A percentile compares a stretch with the other conserved stretches of the same genome.
Conservation (phyloP, 2,888 invertebrate genomes). For the Drosophila putrida region DNA sequence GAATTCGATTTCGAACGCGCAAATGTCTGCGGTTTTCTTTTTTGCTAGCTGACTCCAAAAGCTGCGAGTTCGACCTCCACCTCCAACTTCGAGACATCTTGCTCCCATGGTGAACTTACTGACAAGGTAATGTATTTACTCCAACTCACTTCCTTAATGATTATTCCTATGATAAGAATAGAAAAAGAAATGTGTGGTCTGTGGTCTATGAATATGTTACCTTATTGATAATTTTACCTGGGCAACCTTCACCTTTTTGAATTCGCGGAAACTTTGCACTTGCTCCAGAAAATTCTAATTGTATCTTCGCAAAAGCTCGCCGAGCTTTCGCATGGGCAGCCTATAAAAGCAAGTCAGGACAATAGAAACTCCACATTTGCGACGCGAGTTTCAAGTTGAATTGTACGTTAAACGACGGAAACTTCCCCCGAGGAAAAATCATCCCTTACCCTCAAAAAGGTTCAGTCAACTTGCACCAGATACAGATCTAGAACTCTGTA, state of each 20-base stretch:
- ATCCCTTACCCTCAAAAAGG: conserved; percentile 50
- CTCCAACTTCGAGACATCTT: conserved; percentile 10
- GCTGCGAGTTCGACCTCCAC: conserved; percentile 29
- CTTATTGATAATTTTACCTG: too few relatives aligned
- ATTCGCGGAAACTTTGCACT: background rate
- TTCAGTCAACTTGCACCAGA: conserved; percentile 56
- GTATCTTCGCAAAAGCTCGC: conserved; percentile 54
- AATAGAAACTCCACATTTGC: conserved; percentile 61
- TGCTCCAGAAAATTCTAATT: conserved; percentile 49
- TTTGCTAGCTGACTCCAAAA: conserved; percentile 33
- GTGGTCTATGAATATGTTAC: too few relatives aligned
- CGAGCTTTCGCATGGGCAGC: conserved; percentile 43
- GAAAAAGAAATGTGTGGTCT: too few relatives aligned
- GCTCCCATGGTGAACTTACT: too few relatives aligned
- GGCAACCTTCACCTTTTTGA: too few relatives aligned
- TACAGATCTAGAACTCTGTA: conserved; percentile 54
- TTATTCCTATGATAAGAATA: too few relatives aligned
- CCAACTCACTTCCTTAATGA: too few relatives aligned
- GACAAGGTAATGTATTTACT: too few relatives aligned
- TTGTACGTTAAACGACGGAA: conserved; percentile 7
- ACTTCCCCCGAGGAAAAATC: conserved; percentile 31
- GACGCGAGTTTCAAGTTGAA: conserved; percentile 45
- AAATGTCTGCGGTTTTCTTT: conserved; percentile 53
- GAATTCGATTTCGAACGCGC: conserved; percentile 45
- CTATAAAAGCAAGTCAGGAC: conserved; percentile 54